Evolutionary conservation across 1,140 invertebrate species (phyloP).

Genomic region (Camponotus pennsylvanicus): DNA sequence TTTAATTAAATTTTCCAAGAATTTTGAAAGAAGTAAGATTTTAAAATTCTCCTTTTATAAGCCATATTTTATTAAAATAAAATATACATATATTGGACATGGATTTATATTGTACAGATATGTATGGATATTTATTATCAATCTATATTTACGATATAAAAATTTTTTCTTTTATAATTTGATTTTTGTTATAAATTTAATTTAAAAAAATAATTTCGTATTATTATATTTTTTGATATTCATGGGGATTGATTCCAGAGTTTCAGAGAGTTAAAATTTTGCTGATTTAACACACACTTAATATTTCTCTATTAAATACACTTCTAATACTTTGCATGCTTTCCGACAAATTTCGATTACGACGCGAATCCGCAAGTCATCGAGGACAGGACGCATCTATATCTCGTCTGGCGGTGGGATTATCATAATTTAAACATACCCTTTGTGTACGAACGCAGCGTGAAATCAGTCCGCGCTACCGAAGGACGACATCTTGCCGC

Average conservation of each 20-base stretch:
- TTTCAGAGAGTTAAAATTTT: background rate
- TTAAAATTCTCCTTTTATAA: background rate
- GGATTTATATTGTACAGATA: too few relatives aligned
- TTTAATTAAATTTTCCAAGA: background rate
- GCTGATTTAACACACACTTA: background rate
- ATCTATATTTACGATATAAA: too few relatives aligned
- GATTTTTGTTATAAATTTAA: background rate
- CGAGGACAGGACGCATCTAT: background rate
- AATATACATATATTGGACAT: background rate
- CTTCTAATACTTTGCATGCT: background rate
- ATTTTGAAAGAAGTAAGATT: background rate
- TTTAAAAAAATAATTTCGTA: background rate
- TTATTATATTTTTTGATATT: background rate
- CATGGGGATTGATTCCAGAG: background rate
- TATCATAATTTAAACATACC: constrained; percentile 59
- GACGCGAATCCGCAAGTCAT: constrained; percentile 12
- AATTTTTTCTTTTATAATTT: background rate
- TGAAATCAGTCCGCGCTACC: constrained; percentile 45
- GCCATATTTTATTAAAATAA: background rate
- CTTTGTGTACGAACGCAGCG: constrained; percentile 36
- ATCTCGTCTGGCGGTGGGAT: constrained; percentile 16
- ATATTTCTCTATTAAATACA: background rate
- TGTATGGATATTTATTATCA: too few relatives aligned
- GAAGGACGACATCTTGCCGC: background rate
- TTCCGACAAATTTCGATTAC: background rate